Evolutionary conservation across 2,113 vertebrate species (phyloP).

Genomic region (Dermatemys mawii): DNA sequence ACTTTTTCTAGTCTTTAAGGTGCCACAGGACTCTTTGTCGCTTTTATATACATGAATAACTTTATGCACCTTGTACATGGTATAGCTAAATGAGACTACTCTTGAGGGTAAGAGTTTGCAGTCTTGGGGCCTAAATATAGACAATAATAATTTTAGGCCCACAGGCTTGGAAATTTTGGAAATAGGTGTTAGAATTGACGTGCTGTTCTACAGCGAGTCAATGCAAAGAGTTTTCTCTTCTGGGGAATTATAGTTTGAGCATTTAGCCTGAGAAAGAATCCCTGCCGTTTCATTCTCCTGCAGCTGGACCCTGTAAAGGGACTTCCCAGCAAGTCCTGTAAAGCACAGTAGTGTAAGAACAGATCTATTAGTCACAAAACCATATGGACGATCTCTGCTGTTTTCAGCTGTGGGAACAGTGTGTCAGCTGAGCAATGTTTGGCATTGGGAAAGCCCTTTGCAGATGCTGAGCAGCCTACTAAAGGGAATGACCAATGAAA

Average conservation of each 20-base stretch:
- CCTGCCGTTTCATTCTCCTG: neutral
- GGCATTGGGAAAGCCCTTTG: conserved; percentile 23
- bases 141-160: neutral
- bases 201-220: neutral
- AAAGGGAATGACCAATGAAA: neutral
- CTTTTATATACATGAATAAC: neutral
- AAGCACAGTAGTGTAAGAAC: neutral
- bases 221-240: neutral
- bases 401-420: conserved; percentile 12
- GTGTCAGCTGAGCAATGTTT: neutral
- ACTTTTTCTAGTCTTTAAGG: no score
- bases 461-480: neutral
- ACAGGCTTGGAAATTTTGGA: neutral
- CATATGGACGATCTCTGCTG: neutral
- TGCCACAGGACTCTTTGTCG: no score
- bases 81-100: neutral
- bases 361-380: neutral
- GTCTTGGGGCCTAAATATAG: neutral
- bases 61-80: neutral
- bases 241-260: neutral
- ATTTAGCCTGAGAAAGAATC: neutral
- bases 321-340: conserved; percentile 24
- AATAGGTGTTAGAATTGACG: neutral
- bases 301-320: conserved; percentile 27
- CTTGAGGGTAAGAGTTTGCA: neutral